phyloP scores from a whole-genome alignment of 2,888 invertebrate genomes.

The Meloe dianella region DNA sequence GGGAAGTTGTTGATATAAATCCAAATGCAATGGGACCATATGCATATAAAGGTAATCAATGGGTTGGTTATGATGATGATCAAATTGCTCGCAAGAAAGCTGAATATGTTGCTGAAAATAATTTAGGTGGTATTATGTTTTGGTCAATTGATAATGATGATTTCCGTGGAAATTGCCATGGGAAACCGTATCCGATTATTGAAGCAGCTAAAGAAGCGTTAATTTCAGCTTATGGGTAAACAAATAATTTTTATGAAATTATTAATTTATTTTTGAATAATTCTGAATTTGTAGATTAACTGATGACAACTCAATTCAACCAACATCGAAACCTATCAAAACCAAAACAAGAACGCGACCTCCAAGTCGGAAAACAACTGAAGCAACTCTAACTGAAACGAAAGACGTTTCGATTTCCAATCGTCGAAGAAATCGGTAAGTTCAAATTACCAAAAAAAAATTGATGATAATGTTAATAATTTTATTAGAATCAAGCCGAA shows the following conservation, averaged over 20 bases:
- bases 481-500: constrained; percentile 35
- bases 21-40: constrained; percentile 87
- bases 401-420: constrained; percentile 27
- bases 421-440: constrained; percentile 45
- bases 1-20: constrained; percentile 84
- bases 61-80: constrained; percentile 93
- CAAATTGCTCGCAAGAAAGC: constrained; percentile 83
- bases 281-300: constrained; percentile 42
- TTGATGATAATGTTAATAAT: background rate
- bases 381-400: constrained; percentile 33
- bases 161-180: constrained; percentile 88
- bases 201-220: constrained; percentile 89
- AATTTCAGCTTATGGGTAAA: constrained; percentile 69
- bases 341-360: constrained; percentile 47
- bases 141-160: constrained; percentile 96
- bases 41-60: constrained; percentile 85
- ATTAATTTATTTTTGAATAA: background rate
- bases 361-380: constrained; percentile 35
- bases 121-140: constrained; percentile 90
- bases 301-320: constrained; percentile 55
- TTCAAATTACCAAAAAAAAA: background rate
- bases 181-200: constrained; percentile 86
- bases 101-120: constrained; percentile 82
- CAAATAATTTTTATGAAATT: constrained; percentile 24
- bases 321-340: constrained; percentile 53